Evolutionary conservation across 2,797 vertebrate genomes (phyloP).

Genomic region (Microtus obscurus): DNA sequence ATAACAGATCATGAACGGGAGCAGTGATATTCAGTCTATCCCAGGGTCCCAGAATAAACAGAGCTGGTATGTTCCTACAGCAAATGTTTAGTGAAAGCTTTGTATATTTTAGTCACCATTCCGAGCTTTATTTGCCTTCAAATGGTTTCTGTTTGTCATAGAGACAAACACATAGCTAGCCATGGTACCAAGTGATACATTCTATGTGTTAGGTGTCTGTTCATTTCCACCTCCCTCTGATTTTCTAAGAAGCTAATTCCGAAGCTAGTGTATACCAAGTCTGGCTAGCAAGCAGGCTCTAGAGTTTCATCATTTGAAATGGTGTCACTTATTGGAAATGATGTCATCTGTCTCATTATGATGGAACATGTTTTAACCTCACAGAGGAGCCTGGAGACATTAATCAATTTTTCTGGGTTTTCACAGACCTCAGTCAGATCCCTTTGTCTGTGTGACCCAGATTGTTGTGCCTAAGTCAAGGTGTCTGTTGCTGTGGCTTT

Average conservation of each 20-base stretch:
- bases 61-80: not conserved
- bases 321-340: constrained; percentile 40
- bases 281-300: not conserved
- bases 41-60: not conserved
- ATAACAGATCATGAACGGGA: not conserved
- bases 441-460: constrained; percentile 56
- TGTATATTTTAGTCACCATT: not conserved
- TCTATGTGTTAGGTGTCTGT: not conserved
- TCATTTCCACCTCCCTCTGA: not conserved
- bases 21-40: not conserved
- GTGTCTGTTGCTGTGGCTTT: constrained; percentile 33
- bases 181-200: not conserved
- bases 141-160: not conserved
- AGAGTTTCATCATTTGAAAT: not conserved
- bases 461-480: constrained; percentile 50
- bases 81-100: not conserved
- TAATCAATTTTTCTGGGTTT: not conserved
- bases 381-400: not conserved
- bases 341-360: constrained; percentile 29
- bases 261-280: not conserved
- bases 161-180: not conserved
- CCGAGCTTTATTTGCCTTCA: not conserved
- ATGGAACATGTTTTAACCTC: constrained; percentile 24
- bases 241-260: not conserved
- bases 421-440: not conserved